A percentile compares a stretch with the other conserved stretches of the same genome.
Evolutionary conservation across 2,113 vertebrate genomes (phyloP).

Genomic region (Clarias macrocephalus): DNA sequence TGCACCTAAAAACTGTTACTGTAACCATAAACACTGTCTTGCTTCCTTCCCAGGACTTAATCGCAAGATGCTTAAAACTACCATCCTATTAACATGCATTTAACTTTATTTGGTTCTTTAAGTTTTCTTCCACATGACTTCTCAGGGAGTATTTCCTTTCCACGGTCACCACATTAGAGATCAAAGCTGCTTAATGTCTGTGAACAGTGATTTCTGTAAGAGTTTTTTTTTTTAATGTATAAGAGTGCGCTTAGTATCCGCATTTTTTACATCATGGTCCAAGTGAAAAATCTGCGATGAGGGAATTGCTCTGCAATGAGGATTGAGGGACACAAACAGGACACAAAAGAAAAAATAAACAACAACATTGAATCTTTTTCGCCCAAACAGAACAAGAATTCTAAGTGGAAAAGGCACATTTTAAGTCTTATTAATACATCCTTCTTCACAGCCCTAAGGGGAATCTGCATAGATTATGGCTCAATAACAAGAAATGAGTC

Average conservation of each 20-base stretch:
- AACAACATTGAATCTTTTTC: neutral
- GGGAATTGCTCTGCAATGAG: neutral
- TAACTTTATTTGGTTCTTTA: neutral
- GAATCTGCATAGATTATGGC: neutral
- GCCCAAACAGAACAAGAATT: neutral
- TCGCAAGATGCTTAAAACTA: neutral
- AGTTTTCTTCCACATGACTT: neutral
- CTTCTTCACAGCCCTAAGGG: neutral
- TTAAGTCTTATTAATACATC: conserved; percentile 10
- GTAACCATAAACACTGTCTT: neutral
- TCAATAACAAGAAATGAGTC: neutral
- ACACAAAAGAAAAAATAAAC: conserved; percentile 2
- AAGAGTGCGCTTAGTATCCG: neutral
- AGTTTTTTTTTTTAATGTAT: neutral
- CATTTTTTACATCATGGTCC: neutral
- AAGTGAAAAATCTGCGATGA: neutral
- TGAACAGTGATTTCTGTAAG: neutral
- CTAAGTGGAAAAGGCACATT: neutral
- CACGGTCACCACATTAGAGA: neutral
- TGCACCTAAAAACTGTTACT: neutral
- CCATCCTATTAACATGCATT: neutral
- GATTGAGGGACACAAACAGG: neutral
- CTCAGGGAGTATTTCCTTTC: neutral
- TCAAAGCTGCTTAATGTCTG: neutral
- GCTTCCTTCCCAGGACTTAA: neutral